Conservation (phyloP, 2,888 invertebrate genomes). For the Machimus atricapillus region DNA sequence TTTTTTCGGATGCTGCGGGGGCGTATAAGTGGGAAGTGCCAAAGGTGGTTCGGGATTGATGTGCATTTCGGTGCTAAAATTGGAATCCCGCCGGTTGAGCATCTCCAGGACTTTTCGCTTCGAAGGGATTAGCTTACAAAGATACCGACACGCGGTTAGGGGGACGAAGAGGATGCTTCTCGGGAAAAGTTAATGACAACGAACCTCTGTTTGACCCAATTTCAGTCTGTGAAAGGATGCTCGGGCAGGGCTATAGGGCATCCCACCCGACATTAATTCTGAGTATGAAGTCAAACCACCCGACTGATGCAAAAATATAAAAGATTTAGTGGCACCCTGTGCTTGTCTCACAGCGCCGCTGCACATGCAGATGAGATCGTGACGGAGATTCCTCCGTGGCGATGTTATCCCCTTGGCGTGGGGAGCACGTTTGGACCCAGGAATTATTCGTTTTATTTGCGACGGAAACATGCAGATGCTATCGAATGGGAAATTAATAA, state of each 20-base stretch:
- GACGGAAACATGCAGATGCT: background rate
- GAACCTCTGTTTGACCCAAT: background rate
- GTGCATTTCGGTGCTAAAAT: background rate
- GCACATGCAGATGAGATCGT: background rate
- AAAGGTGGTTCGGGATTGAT: background rate
- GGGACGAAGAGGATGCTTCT: background rate
- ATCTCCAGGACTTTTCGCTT: background rate
- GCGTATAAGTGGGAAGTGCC: background rate
- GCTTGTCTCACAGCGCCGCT: background rate
- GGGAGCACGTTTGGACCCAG: background rate
- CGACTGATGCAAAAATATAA: background rate
- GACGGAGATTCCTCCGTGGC: background rate
- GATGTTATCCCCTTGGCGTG: background rate
- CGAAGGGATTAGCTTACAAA: background rate
- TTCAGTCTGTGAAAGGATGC: background rate
- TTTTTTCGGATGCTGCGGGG: background rate
- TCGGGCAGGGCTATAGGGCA: background rate
- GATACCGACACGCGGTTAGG: background rate
- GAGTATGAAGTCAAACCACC: background rate
- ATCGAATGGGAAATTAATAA: background rate
- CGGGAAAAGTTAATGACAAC: background rate
- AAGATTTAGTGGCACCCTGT: background rate
- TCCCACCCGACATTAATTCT: background rate
- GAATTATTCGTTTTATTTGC: background rate
- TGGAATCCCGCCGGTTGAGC: background rate